These are phyloP conservation scores for Tetragonula clypearis DNA, from an alignment of 1,140 invertebrate genomes.

Conservation along the genomic window DNA sequence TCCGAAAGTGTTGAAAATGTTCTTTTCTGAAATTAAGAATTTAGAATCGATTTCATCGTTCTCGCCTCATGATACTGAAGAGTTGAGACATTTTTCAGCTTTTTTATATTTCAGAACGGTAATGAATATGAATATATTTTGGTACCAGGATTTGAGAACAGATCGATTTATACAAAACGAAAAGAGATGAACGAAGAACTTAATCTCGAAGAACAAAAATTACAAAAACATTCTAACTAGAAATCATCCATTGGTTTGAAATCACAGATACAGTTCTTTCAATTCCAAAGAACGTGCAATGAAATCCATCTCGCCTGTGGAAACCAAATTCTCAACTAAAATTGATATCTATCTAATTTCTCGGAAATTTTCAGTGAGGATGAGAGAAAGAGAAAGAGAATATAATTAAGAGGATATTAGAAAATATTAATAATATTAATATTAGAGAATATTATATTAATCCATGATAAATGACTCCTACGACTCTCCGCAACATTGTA, in stretches of 20 bases:
- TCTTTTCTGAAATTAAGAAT: too few relatives aligned
- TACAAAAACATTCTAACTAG: neutral
- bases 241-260: neutral
- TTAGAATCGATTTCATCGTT: too few relatives aligned
- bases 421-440: too few relatives aligned
- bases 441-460: neutral
- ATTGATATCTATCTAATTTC: neutral
- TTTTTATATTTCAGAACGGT: too few relatives aligned
- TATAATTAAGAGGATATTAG: too few relatives aligned
- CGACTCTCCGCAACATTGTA: neutral
- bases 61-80: too few relatives aligned
- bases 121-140: neutral
- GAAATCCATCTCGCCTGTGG: neutral
- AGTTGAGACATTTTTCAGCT: too few relatives aligned
- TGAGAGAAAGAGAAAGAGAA: neutral
- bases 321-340: neutral
- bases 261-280: neutral
- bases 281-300: neutral
- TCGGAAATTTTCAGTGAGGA: neutral
- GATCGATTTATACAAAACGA: neutral
- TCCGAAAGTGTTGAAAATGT: too few relatives aligned
- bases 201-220: neutral
- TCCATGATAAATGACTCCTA: neutral
- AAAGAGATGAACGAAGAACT: neutral
- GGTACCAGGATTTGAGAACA: neutral